A percentile compares a stretch with the other conserved stretches of the same genome.
Conservation (phyloP, 2,888 invertebrate species). For the Craniophora ligustri region DNA sequence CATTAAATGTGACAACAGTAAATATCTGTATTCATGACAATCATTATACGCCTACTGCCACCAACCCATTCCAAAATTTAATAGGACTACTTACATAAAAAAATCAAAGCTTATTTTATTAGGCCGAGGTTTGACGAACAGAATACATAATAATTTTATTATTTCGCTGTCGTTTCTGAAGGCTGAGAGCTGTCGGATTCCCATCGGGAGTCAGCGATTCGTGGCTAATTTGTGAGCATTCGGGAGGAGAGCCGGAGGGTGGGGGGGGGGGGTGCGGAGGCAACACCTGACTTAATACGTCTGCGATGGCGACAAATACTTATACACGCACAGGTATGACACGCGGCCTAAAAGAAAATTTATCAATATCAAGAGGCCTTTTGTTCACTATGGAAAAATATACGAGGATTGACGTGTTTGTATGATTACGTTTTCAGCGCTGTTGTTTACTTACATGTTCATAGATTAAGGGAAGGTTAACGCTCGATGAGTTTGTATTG, state of each 20-base stretch:
- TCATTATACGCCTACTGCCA: conserved; percentile 10
- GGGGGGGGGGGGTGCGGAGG: neutral
- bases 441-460: conserved; percentile 21
- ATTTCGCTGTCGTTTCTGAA: conserved; percentile 37
- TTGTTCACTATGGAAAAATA: conserved; percentile 24
- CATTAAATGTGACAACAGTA: conserved; percentile 2
- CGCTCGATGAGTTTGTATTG: conserved; percentile 3
- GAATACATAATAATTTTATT: conserved; percentile 47
- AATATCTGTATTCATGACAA: neutral
- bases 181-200: conserved; percentile 34
- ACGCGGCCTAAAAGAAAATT: conserved; percentile 22
- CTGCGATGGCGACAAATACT: conserved; percentile 41
- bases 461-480: conserved; percentile 20
- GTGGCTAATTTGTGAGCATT: conserved; percentile 55
- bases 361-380: conserved; percentile 41
- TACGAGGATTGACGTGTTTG: conserved; percentile 30
- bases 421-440: conserved; percentile 14
- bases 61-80: conserved; percentile 13
- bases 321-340: conserved; percentile 22
- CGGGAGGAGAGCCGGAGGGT: conserved; percentile 1
- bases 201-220: conserved; percentile 53
- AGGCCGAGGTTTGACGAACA: conserved; percentile 21
- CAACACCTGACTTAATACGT: conserved; percentile 47
- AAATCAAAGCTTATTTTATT: conserved; percentile 24
- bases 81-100: conserved; percentile 11